These are phyloP conservation scores for Aplysia californica DNA, from an alignment of 1,140 invertebrate species.

Conservation along the genomic window DNA sequence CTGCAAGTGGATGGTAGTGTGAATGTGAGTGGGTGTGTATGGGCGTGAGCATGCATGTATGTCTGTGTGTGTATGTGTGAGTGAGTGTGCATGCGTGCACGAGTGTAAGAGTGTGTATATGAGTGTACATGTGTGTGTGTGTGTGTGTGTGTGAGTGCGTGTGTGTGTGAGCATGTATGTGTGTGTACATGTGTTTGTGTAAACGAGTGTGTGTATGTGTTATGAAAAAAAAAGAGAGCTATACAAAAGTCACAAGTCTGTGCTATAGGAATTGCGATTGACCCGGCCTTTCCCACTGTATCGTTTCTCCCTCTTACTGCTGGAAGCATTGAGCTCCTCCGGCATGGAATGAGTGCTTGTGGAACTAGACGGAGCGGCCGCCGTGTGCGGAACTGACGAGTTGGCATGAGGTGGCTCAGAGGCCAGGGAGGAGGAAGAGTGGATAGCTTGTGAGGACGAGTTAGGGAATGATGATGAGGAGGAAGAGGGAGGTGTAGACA, in stretches of 20 bases:
- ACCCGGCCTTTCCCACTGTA: not conserved
- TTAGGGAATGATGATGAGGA: too few relatives aligned
- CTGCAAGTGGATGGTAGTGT: too few relatives aligned
- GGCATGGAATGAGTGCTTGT: conserved; percentile 1
- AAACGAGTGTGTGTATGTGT: not conserved
- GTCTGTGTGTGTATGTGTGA: not conserved
- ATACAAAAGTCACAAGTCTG: not conserved
- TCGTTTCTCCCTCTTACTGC: not conserved
- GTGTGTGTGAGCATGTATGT: not conserved
- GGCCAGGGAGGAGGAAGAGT: not conserved
- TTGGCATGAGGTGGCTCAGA: not conserved
- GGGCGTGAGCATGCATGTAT: too few relatives aligned
- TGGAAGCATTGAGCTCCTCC: not conserved
- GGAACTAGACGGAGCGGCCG: not conserved
- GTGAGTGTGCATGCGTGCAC: not conserved
- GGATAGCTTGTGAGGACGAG: too few relatives aligned
- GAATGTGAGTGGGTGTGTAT: too few relatives aligned
- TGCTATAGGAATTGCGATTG: conserved; percentile 11
- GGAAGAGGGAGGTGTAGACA: not conserved
- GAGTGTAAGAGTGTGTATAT: not conserved
- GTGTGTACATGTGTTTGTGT: not conserved
- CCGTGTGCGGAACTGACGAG: not conserved
- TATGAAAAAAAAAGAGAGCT: not conserved
- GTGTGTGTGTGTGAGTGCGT: not conserved
- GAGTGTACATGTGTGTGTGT: not conserved